A percentile compares a stretch with the other conserved stretches of the same genome.
phyloP scores from a whole-genome alignment of 2,113 vertebrate genomes.

The Hemicordylus capensis region DNA sequence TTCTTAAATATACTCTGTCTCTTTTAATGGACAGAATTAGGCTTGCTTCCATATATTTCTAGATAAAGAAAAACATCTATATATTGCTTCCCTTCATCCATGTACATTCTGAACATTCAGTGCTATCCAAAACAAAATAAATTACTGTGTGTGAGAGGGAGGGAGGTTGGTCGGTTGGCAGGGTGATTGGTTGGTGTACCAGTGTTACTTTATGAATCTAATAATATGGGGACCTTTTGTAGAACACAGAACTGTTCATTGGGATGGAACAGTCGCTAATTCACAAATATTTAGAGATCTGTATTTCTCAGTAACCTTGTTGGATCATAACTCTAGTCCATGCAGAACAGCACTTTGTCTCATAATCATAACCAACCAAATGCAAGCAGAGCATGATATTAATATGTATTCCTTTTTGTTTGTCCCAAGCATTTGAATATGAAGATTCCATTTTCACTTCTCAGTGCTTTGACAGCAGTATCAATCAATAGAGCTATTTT shows the following conservation, averaged over 20 bases:
- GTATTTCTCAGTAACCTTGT: neutral
- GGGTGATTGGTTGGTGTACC: neutral
- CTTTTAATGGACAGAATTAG: neutral
- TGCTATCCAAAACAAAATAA: neutral
- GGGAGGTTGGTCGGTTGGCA: neutral
- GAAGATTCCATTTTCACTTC: neutral
- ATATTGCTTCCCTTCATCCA: neutral
- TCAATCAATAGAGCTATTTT: neutral
- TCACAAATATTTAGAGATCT: neutral
- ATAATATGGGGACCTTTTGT: neutral
- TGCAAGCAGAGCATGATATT: neutral
- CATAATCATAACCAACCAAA: neutral
- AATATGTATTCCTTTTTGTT: neutral
- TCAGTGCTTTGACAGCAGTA: neutral
- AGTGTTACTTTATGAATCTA: neutral
- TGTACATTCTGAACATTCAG: neutral
- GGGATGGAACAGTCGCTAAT: neutral
- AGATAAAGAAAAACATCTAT: neutral
- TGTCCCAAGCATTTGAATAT: neutral
- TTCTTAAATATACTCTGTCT: slow-evolving; percentile 9
- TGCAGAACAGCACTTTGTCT: neutral
- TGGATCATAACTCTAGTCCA: neutral
- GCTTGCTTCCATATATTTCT: neutral
- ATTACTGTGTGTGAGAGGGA: neutral
- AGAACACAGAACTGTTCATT: neutral